Evolutionary conservation across 2,888 invertebrate species (phyloP), one percentile per base, ranked within the genome.

Genomic region (Sinodicranocentrus sp.): DNA sequence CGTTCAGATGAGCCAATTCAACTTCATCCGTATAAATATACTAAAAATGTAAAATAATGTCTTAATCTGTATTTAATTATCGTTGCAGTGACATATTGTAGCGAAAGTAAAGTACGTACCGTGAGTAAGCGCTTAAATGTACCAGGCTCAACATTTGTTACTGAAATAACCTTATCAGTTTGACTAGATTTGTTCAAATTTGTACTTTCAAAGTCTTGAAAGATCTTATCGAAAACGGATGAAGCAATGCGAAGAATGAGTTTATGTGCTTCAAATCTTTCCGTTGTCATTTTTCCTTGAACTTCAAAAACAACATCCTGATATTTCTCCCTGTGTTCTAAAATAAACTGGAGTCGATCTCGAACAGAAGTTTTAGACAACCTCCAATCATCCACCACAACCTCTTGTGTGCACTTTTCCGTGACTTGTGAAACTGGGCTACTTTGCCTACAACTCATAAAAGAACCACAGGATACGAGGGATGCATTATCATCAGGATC

Each of bases 21-120:
- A 79, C 33, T n/a, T 75, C n/a, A 26, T 84, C 84, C 2, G 78
- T 75, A 43, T 84, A 84, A 15, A 84, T 79, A 63, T 65, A 84
- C 84, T 84, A 28, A 3, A 73, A 75, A 52, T 8, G 19, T 10
- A 6, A 33, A 71, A 57, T 15, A 21, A 57, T 57, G 8, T 57
- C n/a, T n/a, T n/a, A n/a, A n/a, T n/a, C n/a, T n/a, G n/a, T n/a
- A n/a, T n/a, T n/a, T n/a, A n/a, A n/a, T 17, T 15, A n/a, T 48
- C 48, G 17, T 48, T 5, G n/a, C 17, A 5, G 15, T 48, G 15
- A 48, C 15, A 48, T n/a, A 8, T 15, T 8, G 13, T 48, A 48
- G 48, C 17, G 33, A n/a, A n/a, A n/a, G n/a, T n/a, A n/a, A 39
- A 39, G 13, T 39, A 39, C 57, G 5, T 63, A 84, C 84, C 68